These are phyloP conservation scores for Lepus europaeus DNA, from an alignment of 2,113 vertebrate species.

Conservation along the genomic window DNA sequence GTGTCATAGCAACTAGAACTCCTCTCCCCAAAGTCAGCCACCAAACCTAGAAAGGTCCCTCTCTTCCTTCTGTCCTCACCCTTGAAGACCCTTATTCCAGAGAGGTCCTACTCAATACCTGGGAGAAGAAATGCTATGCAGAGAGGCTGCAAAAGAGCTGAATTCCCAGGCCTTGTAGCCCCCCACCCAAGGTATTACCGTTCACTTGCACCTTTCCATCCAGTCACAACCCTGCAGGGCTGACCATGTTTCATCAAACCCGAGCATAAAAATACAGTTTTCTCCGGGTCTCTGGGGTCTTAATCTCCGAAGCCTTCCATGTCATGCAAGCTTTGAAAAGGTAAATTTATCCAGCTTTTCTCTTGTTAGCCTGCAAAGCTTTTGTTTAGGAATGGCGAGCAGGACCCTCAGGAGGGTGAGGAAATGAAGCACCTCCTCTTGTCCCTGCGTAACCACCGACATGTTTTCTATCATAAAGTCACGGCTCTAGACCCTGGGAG, in stretches of 20 bases:
- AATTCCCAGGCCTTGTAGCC: not conserved
- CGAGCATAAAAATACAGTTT: not conserved
- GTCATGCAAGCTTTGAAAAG: not conserved
- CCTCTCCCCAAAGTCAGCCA: not conserved
- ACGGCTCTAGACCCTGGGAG: not conserved
- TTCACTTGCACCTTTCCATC: not conserved
- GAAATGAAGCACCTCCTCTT: not conserved
- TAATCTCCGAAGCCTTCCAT: not conserved
- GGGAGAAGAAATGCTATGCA: not conserved
- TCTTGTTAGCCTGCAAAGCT: not conserved
- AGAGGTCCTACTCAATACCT: not conserved
- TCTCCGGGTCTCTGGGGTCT: not conserved
- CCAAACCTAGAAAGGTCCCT: not conserved
- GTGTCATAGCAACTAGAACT: not conserved
- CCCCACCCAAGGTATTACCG: not conserved
- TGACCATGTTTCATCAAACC: not conserved
- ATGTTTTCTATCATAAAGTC: not conserved
- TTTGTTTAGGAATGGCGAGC: not conserved
- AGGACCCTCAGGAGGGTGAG: not conserved
- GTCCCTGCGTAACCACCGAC: not conserved
- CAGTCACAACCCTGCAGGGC: not conserved
- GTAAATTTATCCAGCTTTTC: not conserved
- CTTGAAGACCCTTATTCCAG: not conserved
- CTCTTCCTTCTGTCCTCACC: not conserved
- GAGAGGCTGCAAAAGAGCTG: not conserved